These are phyloP conservation scores for Blastobasis lacticolella DNA, from an alignment of 2,888 invertebrate species.

Conservation along the genomic window DNA sequence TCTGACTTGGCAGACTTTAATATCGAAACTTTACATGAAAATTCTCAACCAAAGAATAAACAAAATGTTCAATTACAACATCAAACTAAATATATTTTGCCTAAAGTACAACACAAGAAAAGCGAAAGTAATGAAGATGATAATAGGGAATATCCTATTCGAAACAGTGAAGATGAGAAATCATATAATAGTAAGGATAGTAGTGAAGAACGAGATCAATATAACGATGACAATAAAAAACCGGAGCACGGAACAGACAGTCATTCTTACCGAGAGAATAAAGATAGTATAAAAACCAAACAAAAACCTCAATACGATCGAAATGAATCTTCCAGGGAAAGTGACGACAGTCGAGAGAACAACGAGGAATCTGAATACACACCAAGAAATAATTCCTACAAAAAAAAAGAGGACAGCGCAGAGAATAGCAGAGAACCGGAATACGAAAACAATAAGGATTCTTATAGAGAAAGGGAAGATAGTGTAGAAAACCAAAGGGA, in stretches of 20 bases:
- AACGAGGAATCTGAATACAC: too few species aligned
- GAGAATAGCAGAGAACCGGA: not conserved
- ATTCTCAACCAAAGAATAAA: slow-evolving; percentile 5
- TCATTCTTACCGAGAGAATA: not conserved
- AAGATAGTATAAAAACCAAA: not conserved
- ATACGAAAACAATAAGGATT: not conserved
- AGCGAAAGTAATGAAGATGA: not conserved
- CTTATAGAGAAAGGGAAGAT: not conserved
- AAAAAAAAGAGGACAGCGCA: too few species aligned
- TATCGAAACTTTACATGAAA: slow-evolving; percentile 46
- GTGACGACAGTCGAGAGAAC: too few species aligned
- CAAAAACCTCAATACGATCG: too few species aligned
- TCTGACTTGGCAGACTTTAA: slow-evolving; percentile 45
- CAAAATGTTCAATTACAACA: slow-evolving; percentile 4
- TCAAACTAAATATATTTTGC: not conserved
- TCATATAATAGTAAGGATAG: not conserved
- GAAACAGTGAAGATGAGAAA: not conserved
- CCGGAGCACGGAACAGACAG: not conserved
- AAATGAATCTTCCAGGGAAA: too few species aligned
- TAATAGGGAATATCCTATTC: not conserved
- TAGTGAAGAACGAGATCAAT: not conserved
- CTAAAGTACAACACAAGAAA: not conserved
- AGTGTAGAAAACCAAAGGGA: not conserved
- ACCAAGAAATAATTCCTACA: too few species aligned
- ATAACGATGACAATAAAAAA: not conserved